Base-by-base conservation (phyloP, 2,113 vertebrate genomes). In the Percina caprodes region DNA sequence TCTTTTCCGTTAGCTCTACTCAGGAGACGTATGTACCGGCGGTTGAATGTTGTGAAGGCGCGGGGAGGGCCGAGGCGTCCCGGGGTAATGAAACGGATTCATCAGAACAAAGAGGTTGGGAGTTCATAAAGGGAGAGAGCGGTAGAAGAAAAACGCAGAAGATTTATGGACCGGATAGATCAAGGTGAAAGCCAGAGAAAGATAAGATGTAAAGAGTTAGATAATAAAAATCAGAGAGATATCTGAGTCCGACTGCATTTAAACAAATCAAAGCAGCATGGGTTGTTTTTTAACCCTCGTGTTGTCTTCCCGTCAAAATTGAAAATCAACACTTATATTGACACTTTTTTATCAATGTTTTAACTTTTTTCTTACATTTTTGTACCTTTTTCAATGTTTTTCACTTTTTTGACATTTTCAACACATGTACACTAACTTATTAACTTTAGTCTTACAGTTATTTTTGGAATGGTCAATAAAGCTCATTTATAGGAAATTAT, bases 11-110 rank as follows among this genome's bases (percentile, higher is more conserved):
- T 69, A 45, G 24, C 58, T 85, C 61, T 51, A 46, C 9, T 65
- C 58, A 6, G 46, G 45, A 80, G 79, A 80, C 48, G 24, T 24
- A 30, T 33, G 42, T 51, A 35, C 70, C 13, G 4, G 24, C 14
- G 39, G 59, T 49, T 69, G 67, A 7, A 46, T 24, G n/a, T 3
- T 46, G 59, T 21, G 12, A 55, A 42, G 33, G 63, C 66, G 62
- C 7, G 4, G 39, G 59, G n/a, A 48, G 39, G 68, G 15, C 5
- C 16, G 49, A 45, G 46, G 52, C 11, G 1, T 48, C 19, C 2
- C 52, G 0, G 62, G 80, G 69, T 75, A 59, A 83, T 80, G 75
- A 67, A 84, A 83, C 46, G n/a, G 65, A 82, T 61, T 80, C 52
- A 86, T 84, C 67, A 70, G 55, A 80, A 54, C 26, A 69, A 80